These are phyloP conservation scores for Thysanoteuthis rhombus DNA, from an alignment of 2,888 invertebrate genomes.

Conservation along the genomic window DNA sequence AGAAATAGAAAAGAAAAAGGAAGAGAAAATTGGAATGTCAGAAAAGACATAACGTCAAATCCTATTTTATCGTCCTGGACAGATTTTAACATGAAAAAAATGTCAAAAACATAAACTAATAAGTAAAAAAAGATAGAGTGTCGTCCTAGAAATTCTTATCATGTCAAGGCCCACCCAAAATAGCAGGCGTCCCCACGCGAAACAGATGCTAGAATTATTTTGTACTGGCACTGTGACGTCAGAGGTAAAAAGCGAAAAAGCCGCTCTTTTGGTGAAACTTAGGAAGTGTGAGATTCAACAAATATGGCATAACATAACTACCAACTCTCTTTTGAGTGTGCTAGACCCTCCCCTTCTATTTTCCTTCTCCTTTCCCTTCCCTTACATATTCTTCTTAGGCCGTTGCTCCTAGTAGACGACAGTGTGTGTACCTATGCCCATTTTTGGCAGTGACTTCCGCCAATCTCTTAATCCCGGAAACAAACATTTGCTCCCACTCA, in stretches of 20 bases:
- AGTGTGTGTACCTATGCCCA: neutral
- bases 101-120: neutral
- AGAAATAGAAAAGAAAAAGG: neutral
- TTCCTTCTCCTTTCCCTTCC: neutral
- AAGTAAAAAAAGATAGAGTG: neutral
- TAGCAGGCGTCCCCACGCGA: neutral
- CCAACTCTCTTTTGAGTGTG: neutral
- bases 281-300: neutral
- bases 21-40: neutral
- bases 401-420: neutral
- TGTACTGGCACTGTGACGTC: neutral
- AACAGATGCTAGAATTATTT: neutral
- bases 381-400: neutral
- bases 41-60: neutral
- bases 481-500: neutral
- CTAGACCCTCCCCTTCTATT: neutral
- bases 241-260: neutral
- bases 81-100: neutral
- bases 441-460: neutral
- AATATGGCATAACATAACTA: neutral
- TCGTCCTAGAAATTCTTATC: conserved; percentile 12
- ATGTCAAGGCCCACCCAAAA: neutral
- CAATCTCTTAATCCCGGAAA: neutral
- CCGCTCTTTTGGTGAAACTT: neutral
- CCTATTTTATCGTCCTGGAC: neutral